Conservation (phyloP, 2,888 invertebrate genomes). For the Acronicta aceris region DNA sequence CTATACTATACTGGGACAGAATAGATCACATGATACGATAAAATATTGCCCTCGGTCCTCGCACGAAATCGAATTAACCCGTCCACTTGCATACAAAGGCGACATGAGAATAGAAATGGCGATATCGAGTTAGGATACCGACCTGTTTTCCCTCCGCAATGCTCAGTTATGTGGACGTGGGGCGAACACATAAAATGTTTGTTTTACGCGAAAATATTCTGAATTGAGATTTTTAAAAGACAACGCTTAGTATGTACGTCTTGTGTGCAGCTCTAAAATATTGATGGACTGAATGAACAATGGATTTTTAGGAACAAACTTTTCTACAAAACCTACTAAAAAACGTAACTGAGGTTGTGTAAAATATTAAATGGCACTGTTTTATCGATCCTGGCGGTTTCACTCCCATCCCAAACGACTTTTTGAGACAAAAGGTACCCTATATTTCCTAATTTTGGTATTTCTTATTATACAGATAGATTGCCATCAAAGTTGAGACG, state of each 20-base stretch:
- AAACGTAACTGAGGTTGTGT: neutral
- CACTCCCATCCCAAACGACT: too few species aligned
- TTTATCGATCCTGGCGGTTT: too few species aligned
- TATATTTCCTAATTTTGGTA: too few species aligned
- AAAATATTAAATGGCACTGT: neutral
- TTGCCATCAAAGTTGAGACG: too few species aligned
- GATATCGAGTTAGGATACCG: slow-evolving; percentile 82
- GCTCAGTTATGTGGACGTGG: slow-evolving; percentile 61
- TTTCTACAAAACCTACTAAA: too few species aligned
- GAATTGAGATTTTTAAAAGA: slow-evolving; percentile 44
- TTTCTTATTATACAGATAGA: too few species aligned
- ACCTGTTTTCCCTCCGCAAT: slow-evolving; percentile 79
- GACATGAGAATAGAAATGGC: slow-evolving; percentile 84
- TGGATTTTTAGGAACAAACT: neutral
- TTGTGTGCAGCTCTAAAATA: slow-evolving; percentile 7
- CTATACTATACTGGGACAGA: slow-evolving; percentile 85
- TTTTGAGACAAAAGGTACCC: too few species aligned
- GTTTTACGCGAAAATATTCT: slow-evolving; percentile 55
- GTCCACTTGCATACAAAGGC: slow-evolving; percentile 88
- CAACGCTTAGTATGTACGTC: slow-evolving; percentile 23
- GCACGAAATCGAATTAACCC: slow-evolving; percentile 88
- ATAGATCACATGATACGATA: slow-evolving; percentile 89
- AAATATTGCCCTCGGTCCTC: slow-evolving; percentile 87
- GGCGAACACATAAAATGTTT: slow-evolving; percentile 64
- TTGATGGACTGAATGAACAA: neutral